Evolutionary conservation across 53 echinoderm and acorn worm species (phyloP).

Genomic region (Echinometra lucunter): DNA sequence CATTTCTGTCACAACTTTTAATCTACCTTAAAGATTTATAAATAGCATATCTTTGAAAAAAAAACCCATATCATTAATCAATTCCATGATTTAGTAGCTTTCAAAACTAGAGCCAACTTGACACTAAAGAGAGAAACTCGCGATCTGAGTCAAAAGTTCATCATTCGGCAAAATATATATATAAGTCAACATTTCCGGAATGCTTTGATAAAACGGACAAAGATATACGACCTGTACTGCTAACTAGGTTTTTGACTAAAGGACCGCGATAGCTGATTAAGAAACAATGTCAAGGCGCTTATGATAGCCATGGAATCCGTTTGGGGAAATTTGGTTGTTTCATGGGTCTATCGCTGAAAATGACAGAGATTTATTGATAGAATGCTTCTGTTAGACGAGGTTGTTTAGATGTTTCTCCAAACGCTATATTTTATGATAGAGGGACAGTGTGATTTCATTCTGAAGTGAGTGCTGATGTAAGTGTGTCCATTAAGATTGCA

Average conservation of each 20-base stretch:
- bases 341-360: not conserved
- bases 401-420: not conserved
- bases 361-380: slow-evolving; percentile 6
- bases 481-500: not conserved
- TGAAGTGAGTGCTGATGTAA: not conserved
- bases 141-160: not conserved
- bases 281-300: not conserved
- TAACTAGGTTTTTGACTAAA: not conserved
- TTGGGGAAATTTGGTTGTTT: not conserved
- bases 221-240: not conserved
- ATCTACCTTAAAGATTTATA: not conserved
- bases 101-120: not conserved
- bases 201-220: not conserved
- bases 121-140: not conserved
- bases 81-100: not conserved
- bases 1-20: no score
- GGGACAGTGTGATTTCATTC: no score
- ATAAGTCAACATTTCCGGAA: slow-evolving; percentile 32
- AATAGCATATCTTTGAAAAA: not conserved
- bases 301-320: not conserved
- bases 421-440: not conserved
- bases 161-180: not conserved
- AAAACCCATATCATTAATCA: not conserved
- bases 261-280: not conserved
- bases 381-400: not conserved